phyloP scores from a whole-genome alignment of 2,113 vertebrate species.

The Austrofundulus limnaeus region DNA sequence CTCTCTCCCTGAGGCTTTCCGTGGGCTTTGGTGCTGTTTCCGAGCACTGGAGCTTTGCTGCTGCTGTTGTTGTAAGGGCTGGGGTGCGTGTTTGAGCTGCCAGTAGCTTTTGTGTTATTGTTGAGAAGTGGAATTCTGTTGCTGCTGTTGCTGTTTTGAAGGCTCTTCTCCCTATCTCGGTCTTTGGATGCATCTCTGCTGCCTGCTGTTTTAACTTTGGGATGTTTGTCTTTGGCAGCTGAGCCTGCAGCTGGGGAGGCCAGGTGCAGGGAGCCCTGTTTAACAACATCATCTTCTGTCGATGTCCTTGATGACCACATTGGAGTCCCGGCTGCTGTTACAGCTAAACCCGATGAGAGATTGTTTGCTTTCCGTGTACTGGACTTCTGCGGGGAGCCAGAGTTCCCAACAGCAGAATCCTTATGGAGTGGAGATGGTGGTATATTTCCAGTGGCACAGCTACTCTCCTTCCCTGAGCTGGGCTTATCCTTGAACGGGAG shows the following conservation, averaged over 20 bases:
- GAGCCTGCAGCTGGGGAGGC: slow-evolving; percentile 54
- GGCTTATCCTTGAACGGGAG: slow-evolving; percentile 72
- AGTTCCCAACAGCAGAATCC: slow-evolving; percentile 72
- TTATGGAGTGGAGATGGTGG: slow-evolving; percentile 77
- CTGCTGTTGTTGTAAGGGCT: slow-evolving; percentile 68
- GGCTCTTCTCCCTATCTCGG: slow-evolving; percentile 68
- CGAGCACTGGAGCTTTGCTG: slow-evolving; percentile 61
- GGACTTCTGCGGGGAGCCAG: slow-evolving; percentile 68
- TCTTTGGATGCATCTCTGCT: slow-evolving; percentile 76
- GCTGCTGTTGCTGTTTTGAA: slow-evolving; percentile 67
- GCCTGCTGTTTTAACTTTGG: slow-evolving; percentile 72
- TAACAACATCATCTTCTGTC: slow-evolving; percentile 69
- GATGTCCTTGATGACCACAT: slow-evolving; percentile 66
- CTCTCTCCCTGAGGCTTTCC: slow-evolving; percentile 69
- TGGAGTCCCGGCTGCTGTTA: slow-evolving; percentile 65
- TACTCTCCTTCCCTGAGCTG: slow-evolving; percentile 76
- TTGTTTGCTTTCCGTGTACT: slow-evolving; percentile 73
- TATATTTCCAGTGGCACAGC: slow-evolving; percentile 62
- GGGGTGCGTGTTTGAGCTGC: slow-evolving; percentile 54
- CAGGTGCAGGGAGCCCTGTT: slow-evolving; percentile 64
- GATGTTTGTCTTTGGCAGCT: slow-evolving; percentile 79
- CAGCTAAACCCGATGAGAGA: slow-evolving; percentile 57
- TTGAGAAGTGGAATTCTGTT: slow-evolving; percentile 68
- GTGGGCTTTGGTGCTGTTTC: slow-evolving; percentile 68
- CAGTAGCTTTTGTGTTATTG: slow-evolving; percentile 67